Evolutionary conservation across 1,140 invertebrate genomes (phyloP), one percentile per base, ranked within the genome.

Genomic region (Philotrypesis tridentata): DNA sequence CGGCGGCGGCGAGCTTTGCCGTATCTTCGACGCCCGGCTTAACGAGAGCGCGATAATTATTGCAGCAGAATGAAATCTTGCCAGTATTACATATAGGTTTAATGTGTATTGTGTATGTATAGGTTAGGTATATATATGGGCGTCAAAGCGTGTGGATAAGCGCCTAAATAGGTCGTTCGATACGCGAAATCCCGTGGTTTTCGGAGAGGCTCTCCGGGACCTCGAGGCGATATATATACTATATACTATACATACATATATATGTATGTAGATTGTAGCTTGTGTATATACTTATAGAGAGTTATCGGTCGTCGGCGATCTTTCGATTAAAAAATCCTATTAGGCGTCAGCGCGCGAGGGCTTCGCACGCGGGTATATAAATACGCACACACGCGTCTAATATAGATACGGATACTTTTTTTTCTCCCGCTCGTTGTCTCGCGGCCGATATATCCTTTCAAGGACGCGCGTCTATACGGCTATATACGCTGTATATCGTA

Each of bases 311-410:
- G 33, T 2, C 17, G 21, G 37, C 48, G 23, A 82, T 82, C 81
- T 82, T 82, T 82, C 75, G 75, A 82, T 82, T 82, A 82, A 79
- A 79, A 82, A 82, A 74, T 67, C 55, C 75, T 67, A 78, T 78
- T 82, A 78, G 60, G 68, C n/a, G 33, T 37, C n/a, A 9, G 33
- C 21, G 40, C 61, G 74, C 74, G 60, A n/a, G n/a, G n/a, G 4
- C 9, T 63, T 76, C 55, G 60, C 33, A n/a, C n/a, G 40, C 9
- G 40, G 12, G 40, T 43, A 14, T 43, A 43, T 43, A 43, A 40
- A n/a, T 23, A 72, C 33, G 37, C 33, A 33, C 4, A 0, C 8
- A 68, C 23, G 17, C 40, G 12, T 43, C 2, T 55, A 55, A 37
- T 37, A 37, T 37, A 37, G n/a, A n/a, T n/a, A n/a, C n/a, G n/a